These are phyloP conservation scores for Radopholus similis DNA, from an alignment of 1,140 invertebrate species.

Conservation along the genomic window DNA sequence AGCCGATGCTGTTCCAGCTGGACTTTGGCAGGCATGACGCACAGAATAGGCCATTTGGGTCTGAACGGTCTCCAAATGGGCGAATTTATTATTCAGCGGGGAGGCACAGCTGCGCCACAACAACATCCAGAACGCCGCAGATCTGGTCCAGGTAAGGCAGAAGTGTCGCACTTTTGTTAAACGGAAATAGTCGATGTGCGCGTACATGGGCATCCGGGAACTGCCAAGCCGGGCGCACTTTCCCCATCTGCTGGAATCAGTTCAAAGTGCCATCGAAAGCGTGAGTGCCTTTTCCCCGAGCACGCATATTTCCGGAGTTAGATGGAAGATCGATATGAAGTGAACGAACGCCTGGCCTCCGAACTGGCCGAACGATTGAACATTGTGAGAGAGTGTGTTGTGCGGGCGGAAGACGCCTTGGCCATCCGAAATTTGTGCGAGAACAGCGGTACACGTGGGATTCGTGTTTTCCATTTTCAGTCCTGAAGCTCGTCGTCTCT, in stretches of 20 bases:
- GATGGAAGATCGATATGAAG: constrained; percentile 43
- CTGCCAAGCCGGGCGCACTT: constrained; percentile 28
- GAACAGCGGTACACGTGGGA: neutral
- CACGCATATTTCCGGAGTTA: constrained; percentile 8
- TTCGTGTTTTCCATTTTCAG: constrained; percentile 1
- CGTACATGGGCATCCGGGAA: constrained; percentile 29
- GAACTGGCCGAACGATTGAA: constrained; percentile 45
- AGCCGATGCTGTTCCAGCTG: constrained; percentile 3
- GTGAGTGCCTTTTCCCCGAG: constrained; percentile 1
- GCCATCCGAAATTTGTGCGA: constrained; percentile 26
- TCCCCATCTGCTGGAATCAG: constrained; percentile 7
- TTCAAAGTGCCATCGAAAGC: constrained; percentile 15
- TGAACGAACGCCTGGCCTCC: constrained; percentile 36
- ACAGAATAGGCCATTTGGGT: constrained; percentile 3
- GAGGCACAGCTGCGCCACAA: constrained; percentile 26
- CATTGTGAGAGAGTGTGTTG: constrained; percentile 40
- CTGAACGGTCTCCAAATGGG: no score
- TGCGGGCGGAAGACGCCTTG: constrained; percentile 41
- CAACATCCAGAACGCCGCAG: constrained; percentile 35
- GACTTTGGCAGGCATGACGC: neutral
- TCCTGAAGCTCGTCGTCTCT: constrained; percentile 30
- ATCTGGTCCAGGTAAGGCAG: constrained; percentile 7
- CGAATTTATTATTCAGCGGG: neutral
- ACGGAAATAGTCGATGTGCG: constrained; percentile 15
- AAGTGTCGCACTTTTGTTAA: neutral